Conservation (phyloP, 1,140 invertebrate species). For the Megathymus violae region DNA sequence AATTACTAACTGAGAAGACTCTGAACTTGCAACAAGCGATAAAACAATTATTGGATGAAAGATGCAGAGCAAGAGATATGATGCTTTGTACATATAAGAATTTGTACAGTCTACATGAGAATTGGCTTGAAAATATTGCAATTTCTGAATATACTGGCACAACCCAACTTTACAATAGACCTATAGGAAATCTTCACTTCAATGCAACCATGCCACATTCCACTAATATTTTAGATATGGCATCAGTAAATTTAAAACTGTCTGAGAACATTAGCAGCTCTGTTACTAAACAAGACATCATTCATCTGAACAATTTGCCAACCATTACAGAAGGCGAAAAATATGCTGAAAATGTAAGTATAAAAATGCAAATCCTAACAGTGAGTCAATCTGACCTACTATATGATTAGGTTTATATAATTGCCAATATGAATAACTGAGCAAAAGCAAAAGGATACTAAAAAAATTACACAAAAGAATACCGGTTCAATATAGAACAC, state of each 20-base stretch:
- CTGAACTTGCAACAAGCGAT: slow-evolving; percentile 90
- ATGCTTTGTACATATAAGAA: slow-evolving; percentile 89
- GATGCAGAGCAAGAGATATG: slow-evolving; percentile 88
- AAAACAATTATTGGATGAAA: slow-evolving; percentile 90
- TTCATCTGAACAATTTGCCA: slow-evolving; percentile 65
- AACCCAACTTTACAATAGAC: slow-evolving; percentile 63
- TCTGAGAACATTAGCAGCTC: slow-evolving; percentile 78
- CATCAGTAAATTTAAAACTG: slow-evolving; percentile 76
- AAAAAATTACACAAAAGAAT: no score
- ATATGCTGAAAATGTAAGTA: slow-evolving; percentile 73
- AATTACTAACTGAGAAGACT: slow-evolving; percentile 89
- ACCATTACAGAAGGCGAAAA: slow-evolving; percentile 74
- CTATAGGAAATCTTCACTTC: slow-evolving; percentile 78
- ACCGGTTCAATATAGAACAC: no score
- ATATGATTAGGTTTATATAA: no score
- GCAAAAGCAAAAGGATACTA: no score
- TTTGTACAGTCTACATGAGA: slow-evolving; percentile 80
- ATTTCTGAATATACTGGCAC: slow-evolving; percentile 69
- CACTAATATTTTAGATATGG: slow-evolving; percentile 76
- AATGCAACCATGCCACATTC: slow-evolving; percentile 75
- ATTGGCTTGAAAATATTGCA: slow-evolving; percentile 76
- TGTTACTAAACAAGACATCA: slow-evolving; percentile 72
- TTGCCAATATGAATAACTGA: no score
- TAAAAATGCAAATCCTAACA: no score
- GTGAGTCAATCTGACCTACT: no score